These are phyloP conservation scores for Potorous gilbertii DNA, from an alignment of 2,797 vertebrate genomes.

Conservation along the genomic window DNA sequence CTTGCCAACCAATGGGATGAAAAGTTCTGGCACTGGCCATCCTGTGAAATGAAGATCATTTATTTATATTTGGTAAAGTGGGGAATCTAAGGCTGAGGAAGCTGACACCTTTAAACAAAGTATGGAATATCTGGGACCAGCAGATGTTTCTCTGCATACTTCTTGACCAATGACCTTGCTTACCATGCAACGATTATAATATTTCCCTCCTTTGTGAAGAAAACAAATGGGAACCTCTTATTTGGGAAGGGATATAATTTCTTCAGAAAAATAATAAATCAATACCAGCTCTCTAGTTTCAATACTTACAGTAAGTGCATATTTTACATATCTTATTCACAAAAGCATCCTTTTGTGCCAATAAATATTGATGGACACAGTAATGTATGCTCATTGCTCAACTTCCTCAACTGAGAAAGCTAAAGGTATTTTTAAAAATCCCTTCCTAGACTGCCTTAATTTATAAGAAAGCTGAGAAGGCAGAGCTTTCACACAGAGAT, in stretches of 20 bases:
- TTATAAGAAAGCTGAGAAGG: conserved; percentile 40
- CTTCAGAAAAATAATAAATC: conserved; percentile 46
- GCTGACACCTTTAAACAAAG: background rate
- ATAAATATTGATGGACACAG: background rate
- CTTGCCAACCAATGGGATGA: conserved; percentile 22
- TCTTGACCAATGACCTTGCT: conserved; percentile 53
- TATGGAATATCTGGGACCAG: background rate
- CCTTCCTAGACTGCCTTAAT: conserved; percentile 12
- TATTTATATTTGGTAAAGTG: conserved; percentile 46
- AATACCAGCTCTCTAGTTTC: conserved; percentile 63
- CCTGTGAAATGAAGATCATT: background rate
- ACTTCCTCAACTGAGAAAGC: conserved; percentile 58
- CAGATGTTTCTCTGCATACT: conserved; percentile 35
- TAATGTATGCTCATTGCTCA: background rate
- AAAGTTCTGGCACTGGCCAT: conserved; percentile 8
- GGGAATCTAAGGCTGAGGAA: conserved; percentile 39
- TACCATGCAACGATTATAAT: conserved; percentile 61
- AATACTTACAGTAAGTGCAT: conserved; percentile 37
- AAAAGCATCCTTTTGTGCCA: conserved; percentile 51
- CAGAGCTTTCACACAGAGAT: conserved; percentile 71
- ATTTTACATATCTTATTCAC: conserved; percentile 62
- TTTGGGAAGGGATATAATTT: conserved; percentile 51
- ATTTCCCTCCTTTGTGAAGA: conserved; percentile 52
- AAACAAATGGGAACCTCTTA: conserved; percentile 54
- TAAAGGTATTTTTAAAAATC: conserved; percentile 41